Base-by-base conservation (phyloP, 2,113 vertebrate genomes). In the Pavo muticus region DNA sequence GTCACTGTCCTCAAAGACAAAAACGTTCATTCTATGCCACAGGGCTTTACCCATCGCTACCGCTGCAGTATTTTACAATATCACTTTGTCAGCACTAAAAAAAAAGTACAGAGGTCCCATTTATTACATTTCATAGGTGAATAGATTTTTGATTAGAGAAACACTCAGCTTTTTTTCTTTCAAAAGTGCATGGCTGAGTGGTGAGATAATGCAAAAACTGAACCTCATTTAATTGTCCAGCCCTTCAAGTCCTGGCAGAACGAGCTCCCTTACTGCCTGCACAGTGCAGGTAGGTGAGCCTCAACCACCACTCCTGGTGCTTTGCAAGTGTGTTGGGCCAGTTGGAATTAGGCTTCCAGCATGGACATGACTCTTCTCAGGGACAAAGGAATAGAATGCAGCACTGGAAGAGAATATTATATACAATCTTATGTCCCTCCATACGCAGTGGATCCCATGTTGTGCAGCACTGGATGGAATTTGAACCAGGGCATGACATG, bases 41-140 rank as follows among this genome's bases (percentile, higher is more conserved):
- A 6, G 79, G 92, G 72, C 45, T 92, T 85, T 82, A 59, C 88
- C 93, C 82, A 2, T 63, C 75, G 68, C 76, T 71, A n/a, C 35
- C 78, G 2, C 87, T 45, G 91, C 81, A 47, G 81, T n/a, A 15
- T 69, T 19, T 40, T 9, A 12, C 90, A 63, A 68, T 69, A 86
- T 42, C 60, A 48, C 95, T 86, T 72, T 0, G 83, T 84, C 96
- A 95, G 93, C 95, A 79, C 39, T 23, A 50, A 61, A 47, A 39
- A 71, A 92, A 72, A 77, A 82, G 44, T 25, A 57, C 96, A 94
- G 48, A 20, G 85, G 83, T 87, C 70, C 77, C 75, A 47, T 32
- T 78, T 27, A 10, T 25, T 47, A 47, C 37, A 0, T 78, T 74
- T 18, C 44, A 9, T 4, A 39, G 91, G 54, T 48, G 63, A 47